These are phyloP conservation scores for Morbakka virulenta DNA, from an alignment of 30 jellyfish, hydroid and myxozoan species.

Conservation along the genomic window DNA sequence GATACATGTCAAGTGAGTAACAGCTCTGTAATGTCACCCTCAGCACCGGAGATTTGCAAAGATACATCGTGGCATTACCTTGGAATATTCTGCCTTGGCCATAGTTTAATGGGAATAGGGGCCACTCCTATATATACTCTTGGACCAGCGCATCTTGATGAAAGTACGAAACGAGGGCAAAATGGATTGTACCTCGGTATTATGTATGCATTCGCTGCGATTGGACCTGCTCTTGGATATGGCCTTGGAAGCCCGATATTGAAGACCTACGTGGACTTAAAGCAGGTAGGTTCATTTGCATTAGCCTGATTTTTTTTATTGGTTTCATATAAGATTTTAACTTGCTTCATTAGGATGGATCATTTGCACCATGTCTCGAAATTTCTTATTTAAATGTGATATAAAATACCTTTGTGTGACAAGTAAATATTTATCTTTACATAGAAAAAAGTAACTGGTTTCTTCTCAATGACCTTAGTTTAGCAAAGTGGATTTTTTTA, in stretches of 20 bases:
- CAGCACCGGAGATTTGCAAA: conserved; percentile 19
- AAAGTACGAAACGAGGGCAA: conserved; percentile 82
- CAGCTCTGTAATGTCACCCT: not conserved
- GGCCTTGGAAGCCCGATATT: conserved; percentile 83
- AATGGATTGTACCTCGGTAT: conserved; percentile 76
- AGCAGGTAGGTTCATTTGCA: conserved; percentile 62
- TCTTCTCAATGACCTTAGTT: too few species aligned
- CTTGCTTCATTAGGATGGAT: too few species aligned
- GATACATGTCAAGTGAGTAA: conserved; percentile 58
- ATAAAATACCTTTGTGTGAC: too few species aligned
- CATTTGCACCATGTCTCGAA: too few species aligned
- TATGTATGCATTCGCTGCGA: conserved; percentile 77
- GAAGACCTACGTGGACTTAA: conserved; percentile 76
- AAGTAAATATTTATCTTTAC: too few species aligned
- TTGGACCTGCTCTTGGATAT: conserved; percentile 97
- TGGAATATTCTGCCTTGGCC: conserved; percentile 62
- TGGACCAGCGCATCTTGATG: conserved; percentile 87
- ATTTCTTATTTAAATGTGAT: too few species aligned
- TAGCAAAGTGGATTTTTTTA: too few species aligned
- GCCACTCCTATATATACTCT: conserved; percentile 93
- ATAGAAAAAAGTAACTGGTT: too few species aligned
- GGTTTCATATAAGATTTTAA: too few species aligned
- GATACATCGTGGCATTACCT: conserved; percentile 84
- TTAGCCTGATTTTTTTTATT: too few species aligned
- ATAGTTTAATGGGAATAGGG: conserved; percentile 85